Evolutionary conservation across 2,888 invertebrate species (phyloP).

Genomic region (Idaea dimidiata): DNA sequence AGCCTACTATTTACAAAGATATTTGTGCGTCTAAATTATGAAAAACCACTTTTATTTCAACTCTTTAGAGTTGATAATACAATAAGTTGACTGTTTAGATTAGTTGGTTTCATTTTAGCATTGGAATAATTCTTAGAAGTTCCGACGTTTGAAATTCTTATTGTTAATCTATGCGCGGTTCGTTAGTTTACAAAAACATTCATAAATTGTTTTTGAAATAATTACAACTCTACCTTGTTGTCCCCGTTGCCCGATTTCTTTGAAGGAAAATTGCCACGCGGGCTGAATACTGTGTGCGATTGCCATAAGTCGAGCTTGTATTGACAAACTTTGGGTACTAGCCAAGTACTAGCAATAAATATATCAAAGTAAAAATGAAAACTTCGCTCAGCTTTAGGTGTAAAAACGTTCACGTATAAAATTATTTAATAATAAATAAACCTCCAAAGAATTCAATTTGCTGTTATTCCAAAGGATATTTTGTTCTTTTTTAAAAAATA

Average conservation of each 20-base stretch:
- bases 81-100: not conserved
- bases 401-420: too few species aligned
- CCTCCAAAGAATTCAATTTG: too few species aligned
- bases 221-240: not conserved
- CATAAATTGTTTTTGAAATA: not conserved
- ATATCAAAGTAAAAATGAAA: too few species aligned
- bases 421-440: too few species aligned
- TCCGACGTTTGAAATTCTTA: not conserved
- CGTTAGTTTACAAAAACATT: not conserved
- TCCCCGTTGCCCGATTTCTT: not conserved
- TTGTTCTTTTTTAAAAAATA: too few species aligned
- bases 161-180: not conserved
- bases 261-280: not conserved
- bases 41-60: not conserved
- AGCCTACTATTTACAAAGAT: conserved; percentile 2
- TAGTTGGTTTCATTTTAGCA: not conserved
- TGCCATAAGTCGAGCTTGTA: too few species aligned
- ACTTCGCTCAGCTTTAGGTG: too few species aligned
- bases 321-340: too few species aligned
- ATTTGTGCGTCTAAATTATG: not conserved
- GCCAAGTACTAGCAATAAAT: too few species aligned
- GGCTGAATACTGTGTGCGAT: not conserved
- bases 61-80: not conserved
- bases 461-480: too few species aligned
- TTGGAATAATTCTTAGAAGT: conserved; percentile 4